These are phyloP conservation scores for Dermochelys coriacea DNA, from an alignment of 2,797 vertebrate species.

Conservation along the genomic window DNA sequence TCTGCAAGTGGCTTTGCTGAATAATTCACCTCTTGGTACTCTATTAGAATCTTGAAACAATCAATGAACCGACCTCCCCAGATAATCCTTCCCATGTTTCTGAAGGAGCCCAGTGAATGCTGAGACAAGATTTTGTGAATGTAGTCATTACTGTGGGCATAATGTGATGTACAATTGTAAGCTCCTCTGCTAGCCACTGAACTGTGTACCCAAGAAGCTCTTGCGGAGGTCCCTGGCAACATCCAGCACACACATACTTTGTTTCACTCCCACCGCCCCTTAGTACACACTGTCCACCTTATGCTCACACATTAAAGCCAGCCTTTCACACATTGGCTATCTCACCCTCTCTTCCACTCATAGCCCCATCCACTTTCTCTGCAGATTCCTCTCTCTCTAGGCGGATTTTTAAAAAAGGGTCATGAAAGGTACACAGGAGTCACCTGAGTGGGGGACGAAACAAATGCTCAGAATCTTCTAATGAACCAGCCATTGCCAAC, in stretches of 20 bases:
- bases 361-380: not conserved
- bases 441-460: not conserved
- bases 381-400: not conserved
- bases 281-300: not conserved
- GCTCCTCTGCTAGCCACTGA: not conserved
- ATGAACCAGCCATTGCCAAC: slow-evolving; percentile 1
- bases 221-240: not conserved
- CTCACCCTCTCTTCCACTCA: not conserved
- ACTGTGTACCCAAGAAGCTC: not conserved
- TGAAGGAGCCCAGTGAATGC: not conserved
- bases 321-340: not conserved
- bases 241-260: not conserved
- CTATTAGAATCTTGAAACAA: not conserved
- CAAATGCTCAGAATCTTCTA: slow-evolving; percentile 28
- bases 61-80: not conserved
- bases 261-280: not conserved
- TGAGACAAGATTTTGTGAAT: not conserved
- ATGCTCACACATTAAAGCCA: not conserved
- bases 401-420: not conserved
- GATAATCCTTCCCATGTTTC: not conserved
- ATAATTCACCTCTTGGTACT: not conserved
- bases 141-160: not conserved
- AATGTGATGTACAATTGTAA: not conserved
- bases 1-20: not conserved
- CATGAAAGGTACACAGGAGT: not conserved